Evolutionary conservation across 2,797 vertebrate species (phyloP), one percentile per base, ranked within the genome.

Genomic region (Malurus leucopterus): DNA sequence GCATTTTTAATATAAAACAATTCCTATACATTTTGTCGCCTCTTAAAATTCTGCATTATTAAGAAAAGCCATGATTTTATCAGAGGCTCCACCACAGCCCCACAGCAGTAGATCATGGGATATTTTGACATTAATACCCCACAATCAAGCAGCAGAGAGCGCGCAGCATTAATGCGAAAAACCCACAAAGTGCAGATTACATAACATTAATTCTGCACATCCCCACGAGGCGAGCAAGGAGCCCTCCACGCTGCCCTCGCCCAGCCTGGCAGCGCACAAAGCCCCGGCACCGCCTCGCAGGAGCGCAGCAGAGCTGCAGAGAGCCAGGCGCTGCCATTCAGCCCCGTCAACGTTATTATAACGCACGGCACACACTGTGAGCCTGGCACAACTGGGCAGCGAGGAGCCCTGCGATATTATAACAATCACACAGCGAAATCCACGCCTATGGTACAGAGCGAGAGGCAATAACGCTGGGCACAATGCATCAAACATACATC

Each of bases 101-200:
- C 88, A 44, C 2, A 11, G 81, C 89, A 88, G 87, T 90, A 86
- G 62, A 90, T 89, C 93, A 57, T 1, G 46, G 49, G 49, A 76
- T 46, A 84, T 84, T 94, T 79, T 92, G 87, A 89, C 84, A 75
- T 86, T 94, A 91, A 94, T 91, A 89, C 81, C 84, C 84, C 69
- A 34, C 92, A 63, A 76, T 85, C 86, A 73, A 75, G 84, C 79
- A 77, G 61, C 74, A 68, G 84, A 93, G 85, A 95, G 81, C 78
- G 84, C 57, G 44, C 50, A 46, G 24, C 68, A 44, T 51, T 67
- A 88, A 91, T 51, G 82, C 64, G 68, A 67, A 84, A 46, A 65
- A 29, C 38, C 72, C 70, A 46, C 90, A 73, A 92, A 88, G 79
- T 92, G 65, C 73, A 64, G 90, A 78, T 92, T 87, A 89, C 74